Percentiles rank a stretch among this genome's conserved stretches.
phyloP scores from a whole-genome alignment of 2,113 vertebrate genomes.

The Mastomys coucha region DNA sequence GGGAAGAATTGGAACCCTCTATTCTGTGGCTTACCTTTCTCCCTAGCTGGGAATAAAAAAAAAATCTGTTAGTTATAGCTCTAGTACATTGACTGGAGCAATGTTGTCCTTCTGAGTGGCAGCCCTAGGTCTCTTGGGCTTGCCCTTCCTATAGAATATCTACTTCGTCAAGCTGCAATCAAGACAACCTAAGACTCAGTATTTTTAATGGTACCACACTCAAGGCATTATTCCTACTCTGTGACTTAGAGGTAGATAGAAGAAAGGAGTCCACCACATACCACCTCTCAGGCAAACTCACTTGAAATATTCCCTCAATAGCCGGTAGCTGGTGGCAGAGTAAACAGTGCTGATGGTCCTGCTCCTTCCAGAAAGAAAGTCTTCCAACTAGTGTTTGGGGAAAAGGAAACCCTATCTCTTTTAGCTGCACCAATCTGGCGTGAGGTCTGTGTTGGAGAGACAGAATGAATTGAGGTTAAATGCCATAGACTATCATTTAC shows the following conservation, averaged over 20 bases:
- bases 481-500: neutral
- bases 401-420: neutral
- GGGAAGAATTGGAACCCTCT: neutral
- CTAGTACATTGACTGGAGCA: neutral
- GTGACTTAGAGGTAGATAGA: neutral
- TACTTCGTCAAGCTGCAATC: neutral
- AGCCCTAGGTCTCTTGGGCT: neutral
- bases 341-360: neutral
- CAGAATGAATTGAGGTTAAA: neutral
- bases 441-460: neutral
- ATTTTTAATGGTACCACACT: neutral
- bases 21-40: neutral
- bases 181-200: neutral
- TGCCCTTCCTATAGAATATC: neutral
- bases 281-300: neutral
- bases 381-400: slow-evolving; percentile 21
- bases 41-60: neutral
- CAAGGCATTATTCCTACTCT: neutral
- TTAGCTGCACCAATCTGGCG: neutral
- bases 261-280: neutral
- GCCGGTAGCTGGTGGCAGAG: neutral
- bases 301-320: slow-evolving; percentile 27
- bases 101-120: neutral
- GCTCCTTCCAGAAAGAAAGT: neutral
- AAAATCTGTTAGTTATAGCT: neutral